Evolutionary conservation across 2,113 vertebrate genomes (phyloP).

Genomic region (Strix aluco): DNA sequence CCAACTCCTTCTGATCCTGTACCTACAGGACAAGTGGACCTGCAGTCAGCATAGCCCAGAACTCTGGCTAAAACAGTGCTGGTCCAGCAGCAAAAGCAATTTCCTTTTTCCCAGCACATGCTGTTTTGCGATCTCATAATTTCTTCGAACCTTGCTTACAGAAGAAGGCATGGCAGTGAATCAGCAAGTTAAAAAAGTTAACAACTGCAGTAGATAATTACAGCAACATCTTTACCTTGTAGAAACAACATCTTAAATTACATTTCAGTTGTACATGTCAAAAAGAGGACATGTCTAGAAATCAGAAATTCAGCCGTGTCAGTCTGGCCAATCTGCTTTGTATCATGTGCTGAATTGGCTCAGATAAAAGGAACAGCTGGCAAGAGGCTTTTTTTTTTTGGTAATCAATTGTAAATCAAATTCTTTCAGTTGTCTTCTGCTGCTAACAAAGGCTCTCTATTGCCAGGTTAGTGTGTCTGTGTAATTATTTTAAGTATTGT

Average conservation of each 20-base stretch:
- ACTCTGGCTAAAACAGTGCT: background rate
- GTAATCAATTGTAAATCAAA: slow-evolving; percentile 3
- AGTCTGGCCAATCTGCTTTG: background rate
- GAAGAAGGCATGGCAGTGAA: slow-evolving; percentile 40
- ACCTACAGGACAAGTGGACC: background rate
- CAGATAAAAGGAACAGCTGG: slow-evolving; percentile 28
- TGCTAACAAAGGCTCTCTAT: background rate
- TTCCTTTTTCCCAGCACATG: background rate
- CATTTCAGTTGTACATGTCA: slow-evolving; percentile 59
- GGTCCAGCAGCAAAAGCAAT: slow-evolving; percentile 41
- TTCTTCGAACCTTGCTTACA: slow-evolving; percentile 26
- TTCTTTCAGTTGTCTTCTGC: background rate
- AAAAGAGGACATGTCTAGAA: slow-evolving; percentile 41
- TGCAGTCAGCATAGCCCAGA: background rate
- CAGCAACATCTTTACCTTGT: slow-evolving; percentile 45
- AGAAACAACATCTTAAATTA: slow-evolving; percentile 37
- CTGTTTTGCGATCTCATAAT: slow-evolving; percentile 53
- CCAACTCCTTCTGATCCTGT: background rate
- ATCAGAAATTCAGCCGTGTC: slow-evolving; percentile 40
- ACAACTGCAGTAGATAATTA: slow-evolving; percentile 41
- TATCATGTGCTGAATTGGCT: slow-evolving; percentile 1
- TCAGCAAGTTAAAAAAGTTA: slow-evolving; percentile 44
- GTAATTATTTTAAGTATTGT: background rate
- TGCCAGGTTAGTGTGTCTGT: background rate
- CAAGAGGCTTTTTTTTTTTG: slow-evolving; percentile 3